These are phyloP conservation scores for Strigamia transsilvanica DNA, from an alignment of 2,888 invertebrate genomes.

Conservation along the genomic window DNA sequence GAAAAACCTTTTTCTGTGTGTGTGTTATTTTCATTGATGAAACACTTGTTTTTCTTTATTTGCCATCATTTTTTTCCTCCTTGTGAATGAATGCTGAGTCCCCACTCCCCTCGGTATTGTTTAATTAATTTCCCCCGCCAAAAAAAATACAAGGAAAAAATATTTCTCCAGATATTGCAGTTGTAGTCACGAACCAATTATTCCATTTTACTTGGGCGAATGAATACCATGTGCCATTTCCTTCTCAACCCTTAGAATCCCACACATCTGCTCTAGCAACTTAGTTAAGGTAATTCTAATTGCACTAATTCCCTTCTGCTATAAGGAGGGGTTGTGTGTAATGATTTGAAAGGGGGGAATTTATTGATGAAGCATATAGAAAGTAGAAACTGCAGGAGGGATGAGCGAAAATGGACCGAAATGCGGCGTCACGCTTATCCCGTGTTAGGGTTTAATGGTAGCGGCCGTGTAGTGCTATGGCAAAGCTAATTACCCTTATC, in stretches of 20 bases:
- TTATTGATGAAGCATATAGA: constrained; percentile 9
- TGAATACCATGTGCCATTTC: constrained; percentile 27
- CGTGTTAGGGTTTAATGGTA: neutral
- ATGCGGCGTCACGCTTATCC: constrained; percentile 26
- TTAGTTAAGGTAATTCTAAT: constrained; percentile 37
- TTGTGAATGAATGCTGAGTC: neutral
- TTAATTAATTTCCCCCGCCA: neutral
- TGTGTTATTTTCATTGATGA: neutral
- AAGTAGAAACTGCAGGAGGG: constrained; percentile 9
- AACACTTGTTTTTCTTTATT: constrained; percentile 3
- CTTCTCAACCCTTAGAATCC: constrained; percentile 18
- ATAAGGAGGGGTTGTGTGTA: neutral
- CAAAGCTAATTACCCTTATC: constrained; percentile 39
- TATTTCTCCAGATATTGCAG: neutral
- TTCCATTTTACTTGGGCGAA: neutral
- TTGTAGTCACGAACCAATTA: constrained; percentile 7
- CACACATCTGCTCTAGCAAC: constrained; percentile 29
- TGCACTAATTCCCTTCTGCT: constrained; percentile 17
- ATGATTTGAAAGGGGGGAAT: neutral
- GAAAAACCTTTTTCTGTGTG: neutral
- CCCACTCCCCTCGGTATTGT: neutral
- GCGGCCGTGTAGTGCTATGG: constrained; percentile 6
- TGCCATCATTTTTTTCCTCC: neutral
- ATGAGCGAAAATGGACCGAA: neutral
- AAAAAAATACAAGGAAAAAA: neutral